These are phyloP conservation scores for Nasonia giraulti DNA, from an alignment of 1,140 invertebrate genomes.

Conservation along the genomic window DNA sequence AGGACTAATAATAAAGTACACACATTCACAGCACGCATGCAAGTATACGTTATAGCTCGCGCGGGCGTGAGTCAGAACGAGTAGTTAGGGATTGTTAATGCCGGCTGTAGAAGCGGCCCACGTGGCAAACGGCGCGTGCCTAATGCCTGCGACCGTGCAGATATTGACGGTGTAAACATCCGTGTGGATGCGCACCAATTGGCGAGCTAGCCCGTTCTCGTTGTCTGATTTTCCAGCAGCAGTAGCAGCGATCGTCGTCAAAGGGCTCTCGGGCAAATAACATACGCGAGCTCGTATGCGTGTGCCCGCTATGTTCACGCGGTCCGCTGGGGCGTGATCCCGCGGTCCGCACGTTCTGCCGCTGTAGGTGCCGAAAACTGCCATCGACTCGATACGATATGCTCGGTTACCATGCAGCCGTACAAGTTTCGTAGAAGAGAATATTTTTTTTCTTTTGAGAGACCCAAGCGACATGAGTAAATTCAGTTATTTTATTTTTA, in stretches of 20 bases:
- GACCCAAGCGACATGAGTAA: no score
- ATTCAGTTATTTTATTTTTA: no score
- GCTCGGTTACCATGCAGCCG: neutral
- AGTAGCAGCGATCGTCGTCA: slow-evolving; percentile 16
- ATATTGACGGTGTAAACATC: slow-evolving; percentile 51
- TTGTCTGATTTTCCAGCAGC: slow-evolving; percentile 36
- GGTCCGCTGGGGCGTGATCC: neutral
- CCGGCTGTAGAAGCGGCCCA: neutral
- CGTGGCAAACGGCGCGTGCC: slow-evolving; percentile 55
- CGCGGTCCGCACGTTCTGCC: neutral
- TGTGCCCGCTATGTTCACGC: neutral
- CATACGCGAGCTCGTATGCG: neutral
- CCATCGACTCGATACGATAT: neutral
- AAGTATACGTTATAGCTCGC: neutral
- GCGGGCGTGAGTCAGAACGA: neutral
- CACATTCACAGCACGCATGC: neutral
- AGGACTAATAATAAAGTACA: no score
- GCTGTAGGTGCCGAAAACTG: neutral
- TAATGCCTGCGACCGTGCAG: slow-evolving; percentile 55
- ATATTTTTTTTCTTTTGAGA: no score
- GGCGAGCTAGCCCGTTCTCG: slow-evolving; percentile 16
- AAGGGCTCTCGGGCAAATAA: slow-evolving; percentile 42
- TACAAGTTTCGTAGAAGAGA: no score
- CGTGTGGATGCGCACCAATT: slow-evolving; percentile 43
- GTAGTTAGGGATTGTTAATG: slow-evolving; percentile 53